Percentiles rank a stretch among this genome's conserved stretches.
These are phyloP conservation scores for Chiloscyllium plagiosum DNA, from an alignment of 2,113 vertebrate species.

Conservation along the genomic window DNA sequence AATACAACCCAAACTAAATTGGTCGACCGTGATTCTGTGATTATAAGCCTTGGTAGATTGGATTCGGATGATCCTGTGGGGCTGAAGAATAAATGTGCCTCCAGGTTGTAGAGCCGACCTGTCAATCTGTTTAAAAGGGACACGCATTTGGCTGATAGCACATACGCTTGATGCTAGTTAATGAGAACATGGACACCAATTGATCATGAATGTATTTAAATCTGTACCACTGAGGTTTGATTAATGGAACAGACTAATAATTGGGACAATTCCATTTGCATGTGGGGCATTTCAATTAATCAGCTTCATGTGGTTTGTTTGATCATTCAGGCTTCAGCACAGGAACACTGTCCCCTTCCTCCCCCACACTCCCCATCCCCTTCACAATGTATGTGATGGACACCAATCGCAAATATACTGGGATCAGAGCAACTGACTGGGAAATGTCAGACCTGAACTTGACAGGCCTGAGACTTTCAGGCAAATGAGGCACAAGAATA, in stretches of 20 bases:
- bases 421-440: neutral
- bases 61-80: neutral
- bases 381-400: neutral
- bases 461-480: neutral
- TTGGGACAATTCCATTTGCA: conserved; percentile 11
- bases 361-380: neutral
- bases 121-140: neutral
- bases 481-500: neutral
- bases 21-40: conserved; percentile 26
- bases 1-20: conserved; percentile 22
- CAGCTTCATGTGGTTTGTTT: neutral
- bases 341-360: neutral
- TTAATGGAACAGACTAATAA: neutral
- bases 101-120: neutral
- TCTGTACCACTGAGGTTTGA: neutral
- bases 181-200: neutral
- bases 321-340: neutral
- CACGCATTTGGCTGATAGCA: neutral
- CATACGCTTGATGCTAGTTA: neutral
- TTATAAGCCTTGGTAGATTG: conserved; percentile 12
- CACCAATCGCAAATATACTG: neutral
- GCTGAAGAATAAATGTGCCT: neutral
- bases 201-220: neutral
- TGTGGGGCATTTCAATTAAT: neutral
- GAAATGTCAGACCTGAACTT: neutral